Percentiles rank a stretch among this genome's conserved stretches.
These are phyloP conservation scores for Napeogenes inachia DNA, from an alignment of 2,888 invertebrate genomes.

Conservation along the genomic window DNA sequence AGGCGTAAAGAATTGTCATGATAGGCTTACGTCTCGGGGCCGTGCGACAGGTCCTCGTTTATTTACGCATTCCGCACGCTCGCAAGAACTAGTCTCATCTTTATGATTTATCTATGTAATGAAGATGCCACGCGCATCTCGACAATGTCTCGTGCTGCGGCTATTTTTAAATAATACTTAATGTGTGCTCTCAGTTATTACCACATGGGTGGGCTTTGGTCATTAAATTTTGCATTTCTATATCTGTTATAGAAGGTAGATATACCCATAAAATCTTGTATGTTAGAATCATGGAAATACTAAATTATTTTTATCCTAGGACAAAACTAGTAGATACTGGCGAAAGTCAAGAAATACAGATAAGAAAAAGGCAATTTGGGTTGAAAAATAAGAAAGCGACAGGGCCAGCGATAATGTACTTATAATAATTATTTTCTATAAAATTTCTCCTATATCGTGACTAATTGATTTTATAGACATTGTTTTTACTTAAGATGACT, in stretches of 20 bases:
- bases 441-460: background rate
- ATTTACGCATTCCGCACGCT: constrained; percentile 71
- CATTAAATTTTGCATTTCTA: too few relatives aligned
- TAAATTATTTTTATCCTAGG: too few relatives aligned
- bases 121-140: constrained; percentile 51
- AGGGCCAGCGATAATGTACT: too few relatives aligned
- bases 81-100: constrained; percentile 43
- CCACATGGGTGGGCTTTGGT: background rate
- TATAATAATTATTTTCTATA: too few relatives aligned
- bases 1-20: constrained; percentile 41
- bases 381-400: too few relatives aligned
- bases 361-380: too few relatives aligned
- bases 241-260: too few relatives aligned
- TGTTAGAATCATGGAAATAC: too few relatives aligned
- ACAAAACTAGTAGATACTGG: too few relatives aligned
- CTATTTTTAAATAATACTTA: constrained; percentile 30
- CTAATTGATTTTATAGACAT: background rate
- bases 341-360: too few relatives aligned
- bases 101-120: constrained; percentile 47
- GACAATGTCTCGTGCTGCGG: constrained; percentile 48
- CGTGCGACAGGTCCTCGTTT: constrained; percentile 75
- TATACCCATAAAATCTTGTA: too few relatives aligned
- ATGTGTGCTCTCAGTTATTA: background rate
- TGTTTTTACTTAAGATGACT: background rate
- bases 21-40: constrained; percentile 40